Conservation (phyloP, 2,888 invertebrate genomes). For the Orgyia antiqua region DNA sequence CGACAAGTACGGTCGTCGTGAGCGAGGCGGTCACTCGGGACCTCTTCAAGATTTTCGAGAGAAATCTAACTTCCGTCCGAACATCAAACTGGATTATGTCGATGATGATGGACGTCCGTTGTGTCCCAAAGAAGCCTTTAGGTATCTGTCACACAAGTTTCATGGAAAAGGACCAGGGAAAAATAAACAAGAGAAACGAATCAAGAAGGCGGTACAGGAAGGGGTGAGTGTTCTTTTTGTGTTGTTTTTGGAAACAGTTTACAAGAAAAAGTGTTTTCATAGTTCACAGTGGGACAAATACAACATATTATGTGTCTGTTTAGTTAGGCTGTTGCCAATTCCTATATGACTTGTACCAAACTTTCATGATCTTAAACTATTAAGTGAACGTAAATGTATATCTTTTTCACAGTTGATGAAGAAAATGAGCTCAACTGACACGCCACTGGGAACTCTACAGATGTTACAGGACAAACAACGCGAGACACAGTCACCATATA, state of each 20-base stretch:
- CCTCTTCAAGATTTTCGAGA: slow-evolving; percentile 95
- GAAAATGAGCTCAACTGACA: slow-evolving; percentile 98
- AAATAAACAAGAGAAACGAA: slow-evolving; percentile 97
- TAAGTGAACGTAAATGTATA: background rate
- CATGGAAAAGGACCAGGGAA: slow-evolving; percentile 99
- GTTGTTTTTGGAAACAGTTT: too few species aligned
- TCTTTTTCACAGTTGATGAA: slow-evolving; percentile 85
- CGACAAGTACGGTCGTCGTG: slow-evolving; percentile 59
- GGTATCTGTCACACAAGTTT: slow-evolving; percentile 97
- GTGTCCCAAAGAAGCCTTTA: slow-evolving; percentile 97
- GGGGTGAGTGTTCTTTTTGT: slow-evolving; percentile 82
- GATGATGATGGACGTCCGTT: slow-evolving; percentile 97
- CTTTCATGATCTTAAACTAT: too few species aligned
- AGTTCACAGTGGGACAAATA: too few species aligned
- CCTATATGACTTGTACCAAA: too few species aligned
- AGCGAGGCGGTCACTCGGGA: slow-evolving; percentile 84
- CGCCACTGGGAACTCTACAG: slow-evolving; percentile 95
- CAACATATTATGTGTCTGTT: too few species aligned
- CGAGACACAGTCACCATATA: slow-evolving; percentile 94
- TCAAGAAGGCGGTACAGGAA: slow-evolving; percentile 96
- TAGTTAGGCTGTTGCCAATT: too few species aligned
- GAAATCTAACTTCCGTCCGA: slow-evolving; percentile 93
- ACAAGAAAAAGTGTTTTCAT: too few species aligned
- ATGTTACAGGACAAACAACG: slow-evolving; percentile 97
- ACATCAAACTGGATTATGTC: slow-evolving; percentile 96